Conservation (phyloP, 2,113 vertebrate genomes). For the Blennius ocellaris region DNA sequence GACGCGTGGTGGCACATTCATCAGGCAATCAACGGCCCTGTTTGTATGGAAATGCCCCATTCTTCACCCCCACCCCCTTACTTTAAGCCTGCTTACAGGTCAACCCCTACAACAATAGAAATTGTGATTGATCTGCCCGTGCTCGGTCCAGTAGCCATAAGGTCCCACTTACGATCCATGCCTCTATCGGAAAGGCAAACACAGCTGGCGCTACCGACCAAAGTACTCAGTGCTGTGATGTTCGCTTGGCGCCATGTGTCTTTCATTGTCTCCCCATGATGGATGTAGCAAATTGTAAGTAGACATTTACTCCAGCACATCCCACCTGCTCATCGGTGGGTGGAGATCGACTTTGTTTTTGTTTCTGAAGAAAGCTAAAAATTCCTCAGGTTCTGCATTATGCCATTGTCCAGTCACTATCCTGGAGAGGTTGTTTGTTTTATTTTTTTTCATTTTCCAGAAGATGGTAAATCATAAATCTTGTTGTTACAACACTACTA, state of each 20-base stretch:
- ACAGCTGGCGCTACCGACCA: conserved; percentile 72
- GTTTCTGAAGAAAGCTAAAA: not conserved
- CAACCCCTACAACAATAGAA: conserved; percentile 64
- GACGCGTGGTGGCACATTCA: not conserved
- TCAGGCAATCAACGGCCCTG: not conserved
- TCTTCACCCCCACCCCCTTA: not conserved
- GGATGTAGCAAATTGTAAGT: conserved; percentile 61
- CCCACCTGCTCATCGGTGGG: conserved; percentile 68
- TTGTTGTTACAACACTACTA: not conserved
- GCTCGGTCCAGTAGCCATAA: conserved; percentile 65
- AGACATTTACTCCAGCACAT: conserved; percentile 50
- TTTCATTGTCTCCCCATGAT: conserved; percentile 67
- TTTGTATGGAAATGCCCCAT: conserved; percentile 33
- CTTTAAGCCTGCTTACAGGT: conserved; percentile 20
- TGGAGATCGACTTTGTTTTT: conserved; percentile 15
- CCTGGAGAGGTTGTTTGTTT: no score
- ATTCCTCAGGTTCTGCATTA: not conserved
- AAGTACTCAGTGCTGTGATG: conserved; percentile 50
- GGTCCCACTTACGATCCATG: conserved; percentile 52
- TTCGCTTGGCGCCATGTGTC: conserved; percentile 50
- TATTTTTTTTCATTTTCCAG: not conserved
- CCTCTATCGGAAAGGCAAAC: conserved; percentile 80
- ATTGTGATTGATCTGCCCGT: conserved; percentile 76
- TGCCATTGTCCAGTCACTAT: not conserved
- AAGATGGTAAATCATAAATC: conserved; percentile 9